These are phyloP conservation scores for Sclerurus mexicanus DNA, from an alignment of 2,113 vertebrate genomes.

Conservation along the genomic window DNA sequence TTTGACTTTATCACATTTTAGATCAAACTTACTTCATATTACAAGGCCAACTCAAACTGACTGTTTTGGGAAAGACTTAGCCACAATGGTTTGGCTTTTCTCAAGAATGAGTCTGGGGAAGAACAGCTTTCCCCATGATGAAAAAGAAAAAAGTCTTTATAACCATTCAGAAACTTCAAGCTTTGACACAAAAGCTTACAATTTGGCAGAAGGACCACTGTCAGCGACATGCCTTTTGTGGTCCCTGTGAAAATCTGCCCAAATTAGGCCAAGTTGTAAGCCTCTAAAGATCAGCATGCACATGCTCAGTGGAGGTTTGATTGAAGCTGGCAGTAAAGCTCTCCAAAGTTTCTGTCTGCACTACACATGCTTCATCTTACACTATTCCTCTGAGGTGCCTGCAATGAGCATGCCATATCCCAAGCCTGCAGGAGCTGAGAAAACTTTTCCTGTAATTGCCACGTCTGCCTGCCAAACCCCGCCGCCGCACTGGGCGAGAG, in stretches of 20 bases:
- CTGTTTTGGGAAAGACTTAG: neutral
- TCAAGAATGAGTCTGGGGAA: neutral
- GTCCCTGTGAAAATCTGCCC: conserved; percentile 40
- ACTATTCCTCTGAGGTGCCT: neutral
- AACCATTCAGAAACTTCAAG: neutral
- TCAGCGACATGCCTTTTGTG: neutral
- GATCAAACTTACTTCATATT: conserved; percentile 3
- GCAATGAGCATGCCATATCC: neutral
- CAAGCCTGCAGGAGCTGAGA: neutral
- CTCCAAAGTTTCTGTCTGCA: neutral
- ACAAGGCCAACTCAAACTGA: neutral
- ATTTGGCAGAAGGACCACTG: conserved; percentile 30
- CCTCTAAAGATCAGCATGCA: neutral
- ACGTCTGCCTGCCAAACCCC: neutral
- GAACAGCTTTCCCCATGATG: neutral
- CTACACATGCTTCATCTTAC: neutral
- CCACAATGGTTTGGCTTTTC: conserved; percentile 19
- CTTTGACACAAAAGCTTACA: conserved; percentile 19
- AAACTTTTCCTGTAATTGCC: neutral
- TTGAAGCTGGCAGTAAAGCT: neutral
- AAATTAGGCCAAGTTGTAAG: conserved; percentile 55
- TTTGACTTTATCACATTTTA: conserved; percentile 11
- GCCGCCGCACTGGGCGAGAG: neutral
- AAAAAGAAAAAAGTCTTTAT: neutral
- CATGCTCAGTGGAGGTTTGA: conserved; percentile 13